Base-by-base conservation (phyloP, 2,888 invertebrate genomes). In the Dryomyza anilis region DNA sequence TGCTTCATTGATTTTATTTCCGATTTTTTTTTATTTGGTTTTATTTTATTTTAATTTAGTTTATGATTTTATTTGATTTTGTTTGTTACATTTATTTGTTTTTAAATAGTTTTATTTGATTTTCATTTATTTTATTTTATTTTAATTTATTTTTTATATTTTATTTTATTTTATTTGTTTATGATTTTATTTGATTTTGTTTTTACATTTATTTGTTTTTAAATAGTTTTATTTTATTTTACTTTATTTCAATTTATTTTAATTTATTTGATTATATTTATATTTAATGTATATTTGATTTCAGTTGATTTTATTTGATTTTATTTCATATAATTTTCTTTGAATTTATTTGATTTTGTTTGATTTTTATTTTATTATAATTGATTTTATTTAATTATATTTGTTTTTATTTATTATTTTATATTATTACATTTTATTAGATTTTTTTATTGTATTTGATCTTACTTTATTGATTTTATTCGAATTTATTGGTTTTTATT, bases 251-350 rank as follows among this genome's bases (percentile, higher is more conserved):
- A 23, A 27, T 21, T 19, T n/a, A 27, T 27, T 52, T 27, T 10
- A 53, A 8, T 53, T 53, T 53, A 53, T 27, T 29, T 53, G 16
- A 53, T 53, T 30, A 53, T 53, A 3, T 53, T n/a, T n/a, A n/a
- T n/a, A n/a, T n/a, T n/a, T n/a, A n/a, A n/a, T n/a, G n/a, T n/a
- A n/a, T n/a, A n/a, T n/a, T n/a, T n/a, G n/a, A n/a, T n/a, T n/a
- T n/a, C n/a, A n/a, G n/a, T n/a, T n/a, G n/a, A n/a, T n/a, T n/a
- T n/a, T n/a, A n/a, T n/a, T n/a, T n/a, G n/a, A n/a, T n/a, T n/a
- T n/a, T n/a, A n/a, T n/a, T n/a, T n/a, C n/a, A n/a, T n/a, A n/a
- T n/a, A n/a, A n/a, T n/a, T n/a, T n/a, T n/a, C n/a, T n/a, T n/a
- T n/a, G n/a, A n/a, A n/a, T n/a, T n/a, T n/a, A n/a, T n/a, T n/a